A percentile compares a stretch with the other conserved stretches of the same genome.
Conservation (phyloP, 2,888 invertebrate genomes). For the Napeogenes inachia region DNA sequence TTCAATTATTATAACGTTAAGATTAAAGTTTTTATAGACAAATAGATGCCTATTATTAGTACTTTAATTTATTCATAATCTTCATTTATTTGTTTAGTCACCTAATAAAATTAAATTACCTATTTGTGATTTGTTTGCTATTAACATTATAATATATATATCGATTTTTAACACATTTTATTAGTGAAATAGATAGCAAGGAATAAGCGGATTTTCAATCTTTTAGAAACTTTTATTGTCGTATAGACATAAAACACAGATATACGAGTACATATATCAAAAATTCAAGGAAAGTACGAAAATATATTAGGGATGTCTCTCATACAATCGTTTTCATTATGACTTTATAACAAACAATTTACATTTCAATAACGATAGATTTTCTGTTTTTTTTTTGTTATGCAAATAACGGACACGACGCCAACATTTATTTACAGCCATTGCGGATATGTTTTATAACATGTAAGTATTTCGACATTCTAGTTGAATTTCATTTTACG, state of each 20-base stretch:
- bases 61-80: too few species aligned
- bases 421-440: neutral
- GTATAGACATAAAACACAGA: slow-evolving; percentile 26
- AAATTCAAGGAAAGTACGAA: slow-evolving; percentile 27
- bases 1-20: too few species aligned
- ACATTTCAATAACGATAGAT: slow-evolving; percentile 1
- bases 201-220: slow-evolving; percentile 25
- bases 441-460: slow-evolving; percentile 8
- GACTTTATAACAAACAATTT: slow-evolving; percentile 16
- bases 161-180: neutral
- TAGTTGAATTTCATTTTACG: neutral
- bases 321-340: neutral
- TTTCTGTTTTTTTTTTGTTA: neutral
- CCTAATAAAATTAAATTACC: too few species aligned
- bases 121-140: too few species aligned
- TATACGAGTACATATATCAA: slow-evolving; percentile 23
- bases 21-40: too few species aligned
- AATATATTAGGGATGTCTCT: slow-evolving; percentile 23
- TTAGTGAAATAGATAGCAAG: slow-evolving; percentile 2
- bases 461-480: slow-evolving; percentile 5
- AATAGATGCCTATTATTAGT: too few species aligned
- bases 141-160: too few species aligned
- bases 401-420: slow-evolving; percentile 2
- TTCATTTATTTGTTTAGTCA: too few species aligned
- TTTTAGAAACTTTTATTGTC: slow-evolving; percentile 27